Percentiles rank a stretch among this genome's conserved stretches.
Evolutionary conservation across 2,888 invertebrate genomes (phyloP).

Genomic region (Acrocera orbiculus): DNA sequence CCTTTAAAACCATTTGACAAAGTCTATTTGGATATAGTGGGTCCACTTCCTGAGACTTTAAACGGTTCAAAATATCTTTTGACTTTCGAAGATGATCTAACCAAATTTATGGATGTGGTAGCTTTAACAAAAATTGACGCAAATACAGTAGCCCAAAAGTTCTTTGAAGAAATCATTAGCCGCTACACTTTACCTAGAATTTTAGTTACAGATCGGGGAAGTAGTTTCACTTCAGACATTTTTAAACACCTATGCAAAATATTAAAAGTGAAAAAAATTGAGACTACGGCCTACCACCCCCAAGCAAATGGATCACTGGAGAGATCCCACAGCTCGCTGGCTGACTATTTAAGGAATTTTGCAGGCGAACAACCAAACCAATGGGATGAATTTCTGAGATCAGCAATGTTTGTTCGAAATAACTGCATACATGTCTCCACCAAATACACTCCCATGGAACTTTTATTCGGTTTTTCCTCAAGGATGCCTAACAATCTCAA

Average conservation of each 20-base stretch:
- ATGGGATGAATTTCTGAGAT: no score
- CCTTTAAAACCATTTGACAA: constrained; percentile 4
- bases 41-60: constrained; percentile 1
- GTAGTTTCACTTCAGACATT: background rate
- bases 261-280: no score
- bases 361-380: no score
- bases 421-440: constrained; percentile 1
- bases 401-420: no score
- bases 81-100: constrained; percentile 1
- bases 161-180: background rate
- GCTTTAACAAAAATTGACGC: background rate
- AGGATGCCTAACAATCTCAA: background rate
- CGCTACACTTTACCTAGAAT: background rate
- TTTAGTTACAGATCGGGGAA: constrained; percentile 7
- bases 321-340: no score
- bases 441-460: constrained; percentile 5
- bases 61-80: constrained; percentile 2
- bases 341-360: no score
- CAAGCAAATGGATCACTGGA: no score
- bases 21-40: constrained; percentile 5
- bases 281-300: no score
- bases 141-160: background rate
- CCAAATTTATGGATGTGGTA: background rate
- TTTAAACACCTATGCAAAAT: no score
- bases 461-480: background rate